Evolutionary conservation across 2,797 vertebrate genomes (phyloP).

Genomic region (Eremophila alpestris): DNA sequence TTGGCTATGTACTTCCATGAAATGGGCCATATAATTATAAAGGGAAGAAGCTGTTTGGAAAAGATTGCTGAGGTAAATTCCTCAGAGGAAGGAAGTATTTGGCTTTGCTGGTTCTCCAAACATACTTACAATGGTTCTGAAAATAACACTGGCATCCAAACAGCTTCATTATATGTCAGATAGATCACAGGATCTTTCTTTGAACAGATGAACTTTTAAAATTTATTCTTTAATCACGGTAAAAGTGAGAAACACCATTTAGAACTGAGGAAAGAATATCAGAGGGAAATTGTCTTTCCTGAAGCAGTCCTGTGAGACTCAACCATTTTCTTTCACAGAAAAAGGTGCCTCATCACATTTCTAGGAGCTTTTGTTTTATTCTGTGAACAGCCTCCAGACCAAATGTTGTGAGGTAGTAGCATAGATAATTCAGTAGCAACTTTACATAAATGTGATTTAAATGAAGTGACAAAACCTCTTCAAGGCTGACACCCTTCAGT

Average conservation of each 20-base stretch:
- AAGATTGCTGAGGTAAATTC: background rate
- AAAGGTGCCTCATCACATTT: background rate
- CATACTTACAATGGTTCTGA: background rate
- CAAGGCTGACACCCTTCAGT: background rate
- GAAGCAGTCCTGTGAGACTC: background rate
- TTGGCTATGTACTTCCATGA: background rate
- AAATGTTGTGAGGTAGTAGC: background rate
- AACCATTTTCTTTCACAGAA: background rate
- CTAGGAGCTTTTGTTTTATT: background rate
- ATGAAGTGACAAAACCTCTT: background rate
- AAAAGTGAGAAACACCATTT: background rate
- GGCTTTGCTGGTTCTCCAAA: background rate
- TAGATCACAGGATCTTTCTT: background rate
- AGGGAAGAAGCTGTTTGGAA: background rate
- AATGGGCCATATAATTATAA: background rate
- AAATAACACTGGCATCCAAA: background rate
- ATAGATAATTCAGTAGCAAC: background rate
- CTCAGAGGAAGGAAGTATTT: background rate
- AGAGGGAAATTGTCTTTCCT: background rate
- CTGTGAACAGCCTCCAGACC: background rate
- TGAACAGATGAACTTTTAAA: background rate
- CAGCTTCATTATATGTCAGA: background rate
- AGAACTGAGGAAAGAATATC: background rate
- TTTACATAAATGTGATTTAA: background rate
- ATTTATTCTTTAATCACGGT: background rate